Conservation (phyloP, 2,888 invertebrate genomes). For the Plagiodera versicolora region DNA sequence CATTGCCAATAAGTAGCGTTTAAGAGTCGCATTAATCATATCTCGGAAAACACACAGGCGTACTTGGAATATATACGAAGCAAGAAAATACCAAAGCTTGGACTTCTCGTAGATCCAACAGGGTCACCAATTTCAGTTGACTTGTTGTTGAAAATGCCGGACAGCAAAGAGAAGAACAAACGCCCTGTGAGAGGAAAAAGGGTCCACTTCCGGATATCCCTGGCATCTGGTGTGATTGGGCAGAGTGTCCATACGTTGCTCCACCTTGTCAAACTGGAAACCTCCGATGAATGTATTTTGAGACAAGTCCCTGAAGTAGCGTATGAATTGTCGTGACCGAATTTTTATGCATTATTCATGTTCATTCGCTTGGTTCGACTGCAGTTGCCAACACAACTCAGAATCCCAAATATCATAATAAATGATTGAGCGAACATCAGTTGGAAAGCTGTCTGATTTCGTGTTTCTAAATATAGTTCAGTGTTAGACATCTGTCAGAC, state of each 20-base stretch:
- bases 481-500: background rate
- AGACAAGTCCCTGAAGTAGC: conserved; percentile 13
- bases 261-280: conserved; percentile 2
- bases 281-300: conserved; percentile 16
- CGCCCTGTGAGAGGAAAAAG: too few species aligned
- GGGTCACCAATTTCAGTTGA: too few species aligned
- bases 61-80: background rate
- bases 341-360: conserved; percentile 23
- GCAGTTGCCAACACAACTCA: conserved; percentile 11
- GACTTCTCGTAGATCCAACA: too few species aligned
- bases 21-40: background rate
- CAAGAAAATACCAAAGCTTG: too few species aligned
- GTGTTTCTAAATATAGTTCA: background rate
- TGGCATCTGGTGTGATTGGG: too few species aligned
- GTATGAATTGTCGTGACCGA: conserved; percentile 19
- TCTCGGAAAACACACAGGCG: background rate
- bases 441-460: background rate
- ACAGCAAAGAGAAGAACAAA: too few species aligned
- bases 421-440: conserved; percentile 12
- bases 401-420: conserved; percentile 4
- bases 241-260: background rate
- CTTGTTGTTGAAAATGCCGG: too few species aligned
- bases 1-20: background rate
- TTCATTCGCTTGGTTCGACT: conserved; percentile 16
- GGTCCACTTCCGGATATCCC: too few species aligned